Evolutionary conservation across 2,113 vertebrate species (phyloP), one percentile per base, ranked within the genome.

Genomic region (Microcebus ravelobensis): DNA sequence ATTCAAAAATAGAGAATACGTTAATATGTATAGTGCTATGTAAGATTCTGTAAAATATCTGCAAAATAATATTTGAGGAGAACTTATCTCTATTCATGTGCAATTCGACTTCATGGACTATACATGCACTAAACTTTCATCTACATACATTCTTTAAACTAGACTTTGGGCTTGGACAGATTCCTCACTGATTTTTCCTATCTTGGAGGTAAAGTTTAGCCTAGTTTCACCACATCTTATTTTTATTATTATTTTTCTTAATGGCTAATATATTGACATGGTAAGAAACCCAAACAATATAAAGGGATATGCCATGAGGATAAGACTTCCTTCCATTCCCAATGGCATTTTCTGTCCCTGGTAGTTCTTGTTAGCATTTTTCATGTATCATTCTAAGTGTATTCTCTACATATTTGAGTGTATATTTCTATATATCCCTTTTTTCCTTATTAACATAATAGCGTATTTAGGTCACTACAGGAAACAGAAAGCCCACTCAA

Each of bases 241-340:
- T 92, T 82, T 55, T 55, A 20, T 18, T 50, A 65, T 74, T 92
- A n/a, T 61, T 88, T 96, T 92, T 85, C 52, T 50, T 55, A n/a
- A 68, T 89, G 50, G 6, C 27, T 80, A 82, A 91, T 77, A 55
- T 2, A 52, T n/a, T 27, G 2, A 67, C 63, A 8, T 83, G 34
- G 63, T 65, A 89, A 74, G 90, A 83, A 79, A 71, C 34, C 34
- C 65, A 93, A 88, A 86, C 2, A 39, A 52, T 63, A 45, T 42
- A 48, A 92, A 94, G 55, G 8, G 31, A 50, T 55, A 21, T 21
- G 50, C 13, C 34, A 23, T 48, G 76, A 91, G 57, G 7, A 79
- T 42, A 59, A 80, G 39, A 65, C 29, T 71, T 87, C 36, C 2
- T 77, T 95, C 23, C 29, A 87, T 84, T 92, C 25, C 14, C 39